Evolutionary conservation across 2,797 vertebrate species (phyloP), one percentile per base, ranked within the genome.

Genomic region (Enoplosus armatus): DNA sequence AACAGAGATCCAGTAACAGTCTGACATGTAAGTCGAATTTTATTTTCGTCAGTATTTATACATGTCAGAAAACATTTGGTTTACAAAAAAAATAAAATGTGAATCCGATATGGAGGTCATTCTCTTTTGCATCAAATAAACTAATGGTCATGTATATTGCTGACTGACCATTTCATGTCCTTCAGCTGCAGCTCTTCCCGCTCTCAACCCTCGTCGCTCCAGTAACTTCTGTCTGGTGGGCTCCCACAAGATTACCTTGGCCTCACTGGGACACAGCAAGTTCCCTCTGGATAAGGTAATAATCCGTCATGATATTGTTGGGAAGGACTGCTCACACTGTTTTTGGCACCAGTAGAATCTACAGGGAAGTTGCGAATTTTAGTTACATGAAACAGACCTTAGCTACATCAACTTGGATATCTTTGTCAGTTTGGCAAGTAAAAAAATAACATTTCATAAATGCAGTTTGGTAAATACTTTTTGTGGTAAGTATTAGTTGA

Each of bases 231-330:
- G 85, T 69, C 90, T 97, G 37, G 96, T 97, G 37, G 96, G 96
- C 10, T 97, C 95, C 14, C 94, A 96, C 68, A 95, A 94, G 83
- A 90, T 97, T 83, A 94, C 93, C 1, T 75, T 96, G 80, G 86
- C 93, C 69, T 96, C 96, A 4, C 87, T 97, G 83, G 95, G 95
- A 65, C 93, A 91, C 83, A 90, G 79, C 77, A 95, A 95, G 87
- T 96, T 97, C 84, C 92, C 93, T 14, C 85, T 97, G 69, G 95
- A 97, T 62, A 96, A 97, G 95, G 96, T 97, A 83, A 80, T 22
- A 41, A 9, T 39, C 29, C 18, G 11, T 5, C 31, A 1, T 5
- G 24, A 2, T 55, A 14, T 24, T 65, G 22, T 1, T 47, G 6
- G 15, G 16, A 56, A 8, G 8, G 8, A 22, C n/a, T 20, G 24